Conservation (phyloP, 2,888 invertebrate species). For the Eledona agricola region DNA sequence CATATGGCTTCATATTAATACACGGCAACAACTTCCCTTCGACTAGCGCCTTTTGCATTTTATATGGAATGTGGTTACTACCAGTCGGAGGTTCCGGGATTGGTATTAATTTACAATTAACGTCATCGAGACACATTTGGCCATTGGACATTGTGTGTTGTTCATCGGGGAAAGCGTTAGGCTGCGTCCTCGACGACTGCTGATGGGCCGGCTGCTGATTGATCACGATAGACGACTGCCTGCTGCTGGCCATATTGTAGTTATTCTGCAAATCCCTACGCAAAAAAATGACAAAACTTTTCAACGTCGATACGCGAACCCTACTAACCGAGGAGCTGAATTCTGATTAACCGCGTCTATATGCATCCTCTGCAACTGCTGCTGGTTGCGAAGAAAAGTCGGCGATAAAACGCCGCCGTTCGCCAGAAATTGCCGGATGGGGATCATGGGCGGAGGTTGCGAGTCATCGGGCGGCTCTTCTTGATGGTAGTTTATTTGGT, state of each 20-base stretch:
- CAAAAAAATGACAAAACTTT: slow-evolving; percentile 7
- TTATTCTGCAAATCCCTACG: slow-evolving; percentile 48
- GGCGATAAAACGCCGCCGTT: slow-evolving; percentile 30
- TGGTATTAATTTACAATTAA: slow-evolving; percentile 71
- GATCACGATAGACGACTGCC: slow-evolving; percentile 43
- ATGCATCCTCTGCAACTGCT: slow-evolving; percentile 24
- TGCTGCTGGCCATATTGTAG: slow-evolving; percentile 31
- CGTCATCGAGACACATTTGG: slow-evolving; percentile 56
- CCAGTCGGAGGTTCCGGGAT: slow-evolving; percentile 75
- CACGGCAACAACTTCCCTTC: slow-evolving; percentile 85
- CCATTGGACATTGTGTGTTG: slow-evolving; percentile 52
- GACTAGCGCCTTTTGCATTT: slow-evolving; percentile 82
- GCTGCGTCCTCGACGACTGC: slow-evolving; percentile 54
- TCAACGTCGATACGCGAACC: slow-evolving; percentile 1
- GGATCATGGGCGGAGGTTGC: slow-evolving; percentile 67
- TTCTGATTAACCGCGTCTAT: slow-evolving; percentile 30
- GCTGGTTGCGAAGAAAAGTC: slow-evolving; percentile 27
- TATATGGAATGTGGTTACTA: slow-evolving; percentile 77
- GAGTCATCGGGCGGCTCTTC: slow-evolving; percentile 60
- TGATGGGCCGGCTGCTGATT: slow-evolving; percentile 62
- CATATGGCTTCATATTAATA: slow-evolving; percentile 87
- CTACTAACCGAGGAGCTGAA: slow-evolving; percentile 25
- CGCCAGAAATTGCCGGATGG: slow-evolving; percentile 45
- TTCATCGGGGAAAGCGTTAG: slow-evolving; percentile 50
- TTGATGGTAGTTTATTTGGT: slow-evolving; percentile 59